Evolutionary conservation across 1,140 invertebrate genomes (phyloP).

Genomic region (Macrotrachela quadricornifera): DNA sequence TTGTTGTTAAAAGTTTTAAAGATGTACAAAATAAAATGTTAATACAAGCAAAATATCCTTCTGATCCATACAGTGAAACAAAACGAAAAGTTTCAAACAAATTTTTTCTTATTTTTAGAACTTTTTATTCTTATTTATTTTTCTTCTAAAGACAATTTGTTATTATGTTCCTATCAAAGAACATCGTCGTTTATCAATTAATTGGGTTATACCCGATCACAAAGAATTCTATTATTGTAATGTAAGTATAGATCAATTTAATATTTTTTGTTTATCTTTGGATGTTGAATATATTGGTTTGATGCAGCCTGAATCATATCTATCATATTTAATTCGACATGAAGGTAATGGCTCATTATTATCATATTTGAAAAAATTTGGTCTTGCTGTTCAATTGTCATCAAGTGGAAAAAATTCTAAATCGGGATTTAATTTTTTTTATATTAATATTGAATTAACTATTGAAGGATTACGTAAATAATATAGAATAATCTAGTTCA

Average conservation of each 20-base stretch:
- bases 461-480: slow-evolving; percentile 63
- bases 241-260: no score
- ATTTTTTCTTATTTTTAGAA: no score
- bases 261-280: no score
- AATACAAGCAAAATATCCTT: no score
- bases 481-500: slow-evolving; percentile 62
- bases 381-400: slow-evolving; percentile 69
- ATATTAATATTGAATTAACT: slow-evolving; percentile 65
- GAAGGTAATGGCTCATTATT: slow-evolving; percentile 80
- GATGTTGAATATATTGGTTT: no score
- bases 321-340: slow-evolving; percentile 70
- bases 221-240: slow-evolving; percentile 54
- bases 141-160: slow-evolving; percentile 26
- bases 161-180: slow-evolving; percentile 80
- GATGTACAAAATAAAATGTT: slow-evolving; percentile 56
- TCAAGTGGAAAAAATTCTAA: slow-evolving; percentile 50
- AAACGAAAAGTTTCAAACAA: no score
- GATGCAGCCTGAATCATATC: slow-evolving; percentile 47
- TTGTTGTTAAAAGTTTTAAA: slow-evolving; percentile 54
- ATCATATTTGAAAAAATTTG: slow-evolving; percentile 56
- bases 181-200: slow-evolving; percentile 56
- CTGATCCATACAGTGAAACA: no score
- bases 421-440: slow-evolving; percentile 69
- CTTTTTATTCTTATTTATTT: no score
- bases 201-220: slow-evolving; percentile 72